Evolutionary conservation across 2,888 invertebrate genomes (phyloP), one percentile per base, ranked within the genome.

Genomic region (Vesta saturnalis): DNA sequence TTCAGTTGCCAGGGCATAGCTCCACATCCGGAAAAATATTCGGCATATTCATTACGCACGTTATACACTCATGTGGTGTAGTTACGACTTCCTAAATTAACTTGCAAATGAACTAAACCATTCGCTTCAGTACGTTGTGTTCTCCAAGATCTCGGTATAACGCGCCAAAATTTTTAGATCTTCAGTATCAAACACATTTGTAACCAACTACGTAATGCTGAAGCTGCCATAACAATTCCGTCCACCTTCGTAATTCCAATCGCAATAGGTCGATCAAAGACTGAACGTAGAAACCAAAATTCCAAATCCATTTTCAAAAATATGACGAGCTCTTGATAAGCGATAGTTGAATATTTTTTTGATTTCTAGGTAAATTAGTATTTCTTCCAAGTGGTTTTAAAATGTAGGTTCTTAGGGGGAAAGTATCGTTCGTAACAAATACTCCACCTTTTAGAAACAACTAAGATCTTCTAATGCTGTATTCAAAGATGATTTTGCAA

Each of bases 101-200:
- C 56, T 8, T 43, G 47, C 70, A 58, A 52, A 64, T 64, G 56
- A 55, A 61, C 54, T 69, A n/a, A n/a, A 30, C 71, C 67, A 62
- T 72, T 69, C 46, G 35, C 64, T 70, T 70, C 23, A 56, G 47
- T 71, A 65, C 4, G 56, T 55, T 69, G 46, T 69, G 65, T 60
- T 65, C 71, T 68, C 70, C 72, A 74, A 64, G 72, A 73, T 69
- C 73, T 72, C 23, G 63, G 63, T 66, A 70, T 62, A 64, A 68
- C 66, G 19, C 72, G 16, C 15, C 18, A n/a, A 3, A 5, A 10
- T 16, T 3, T 49, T 49, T 3, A 49, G 16, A 49, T 49, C 49
- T 67, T 69, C 73, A 64, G 52, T 63, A 64, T 71, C 67, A 57
- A 69, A 64, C 15, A 67, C 22, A 64, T 64, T 72, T 68, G 65